Evolutionary conservation across 2,797 vertebrate genomes (phyloP).

Genomic region (Poeciliopsis gracilis): DNA sequence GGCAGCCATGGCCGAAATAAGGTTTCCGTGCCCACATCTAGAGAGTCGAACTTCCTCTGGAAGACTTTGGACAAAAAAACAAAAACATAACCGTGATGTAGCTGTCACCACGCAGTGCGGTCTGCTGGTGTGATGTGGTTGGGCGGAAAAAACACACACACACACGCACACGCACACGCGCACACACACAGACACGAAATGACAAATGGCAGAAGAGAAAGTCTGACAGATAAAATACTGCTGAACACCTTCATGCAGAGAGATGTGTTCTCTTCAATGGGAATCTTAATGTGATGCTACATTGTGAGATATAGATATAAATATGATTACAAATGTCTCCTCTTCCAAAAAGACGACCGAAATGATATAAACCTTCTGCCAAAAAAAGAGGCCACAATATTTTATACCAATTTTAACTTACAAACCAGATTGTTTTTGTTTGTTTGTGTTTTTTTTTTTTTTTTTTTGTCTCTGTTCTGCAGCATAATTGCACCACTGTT

Average conservation of each 20-base stretch:
- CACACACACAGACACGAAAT: neutral
- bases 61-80: slow-evolving; percentile 2
- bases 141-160: slow-evolving; percentile 27
- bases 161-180: too few relatives aligned
- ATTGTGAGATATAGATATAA: too few relatives aligned
- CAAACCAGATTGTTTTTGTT: neutral
- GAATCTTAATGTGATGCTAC: neutral
- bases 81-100: slow-evolving; percentile 35
- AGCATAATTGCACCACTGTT: neutral
- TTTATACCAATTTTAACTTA: neutral
- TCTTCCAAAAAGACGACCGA: neutral
- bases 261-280: neutral
- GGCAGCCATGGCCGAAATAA: slow-evolving; percentile 23
- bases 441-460: too few relatives aligned
- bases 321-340: neutral
- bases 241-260: neutral
- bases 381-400: neutral
- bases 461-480: neutral
- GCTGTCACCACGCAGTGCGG: slow-evolving; percentile 20
- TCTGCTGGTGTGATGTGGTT: slow-evolving; percentile 41
- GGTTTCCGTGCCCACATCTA: slow-evolving; percentile 47
- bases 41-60: slow-evolving; percentile 38
- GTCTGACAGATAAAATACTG: slow-evolving; percentile 18
- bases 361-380: neutral
- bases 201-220: slow-evolving; percentile 27